These are phyloP conservation scores for Nautilus pompilius DNA, from an alignment of 1,140 invertebrate species.

Conservation along the genomic window DNA sequence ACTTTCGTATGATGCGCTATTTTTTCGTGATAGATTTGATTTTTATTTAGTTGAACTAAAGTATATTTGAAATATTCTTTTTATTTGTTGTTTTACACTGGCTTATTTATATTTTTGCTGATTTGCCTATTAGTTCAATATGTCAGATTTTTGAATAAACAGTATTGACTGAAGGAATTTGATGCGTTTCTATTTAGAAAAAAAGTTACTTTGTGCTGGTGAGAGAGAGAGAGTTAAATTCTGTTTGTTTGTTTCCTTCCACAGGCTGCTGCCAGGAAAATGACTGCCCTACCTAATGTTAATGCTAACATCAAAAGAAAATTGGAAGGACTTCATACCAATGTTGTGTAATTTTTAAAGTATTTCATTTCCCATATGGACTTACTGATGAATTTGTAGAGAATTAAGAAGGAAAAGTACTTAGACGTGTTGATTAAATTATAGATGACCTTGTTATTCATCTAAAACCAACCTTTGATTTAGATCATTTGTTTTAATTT, in stretches of 20 bases:
- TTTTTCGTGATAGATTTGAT: too few relatives aligned
- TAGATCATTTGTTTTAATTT: too few relatives aligned
- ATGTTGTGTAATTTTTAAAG: too few relatives aligned
- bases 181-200: not conserved
- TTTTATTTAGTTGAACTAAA: too few relatives aligned
- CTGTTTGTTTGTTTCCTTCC: slow-evolving; percentile 36
- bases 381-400: too few relatives aligned
- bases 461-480: too few relatives aligned
- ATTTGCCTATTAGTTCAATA: not conserved
- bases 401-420: too few relatives aligned
- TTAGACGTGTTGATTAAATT: too few relatives aligned
- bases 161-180: slow-evolving; percentile 2
- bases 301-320: slow-evolving; percentile 69
- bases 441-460: too few relatives aligned
- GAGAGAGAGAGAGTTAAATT: slow-evolving; percentile 9
- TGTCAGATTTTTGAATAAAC: not conserved
- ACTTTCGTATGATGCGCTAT: not conserved
- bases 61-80: too few relatives aligned
- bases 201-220: not conserved
- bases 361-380: too few relatives aligned
- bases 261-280: slow-evolving; percentile 58
- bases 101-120: not conserved
- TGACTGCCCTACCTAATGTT: slow-evolving; percentile 63
- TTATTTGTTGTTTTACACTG: not conserved
- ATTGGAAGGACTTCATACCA: slow-evolving; percentile 16